Evolutionary conservation across 53 echinoderm and acorn worm genomes (phyloP).

Genomic region (Holothuria leucospilota): DNA sequence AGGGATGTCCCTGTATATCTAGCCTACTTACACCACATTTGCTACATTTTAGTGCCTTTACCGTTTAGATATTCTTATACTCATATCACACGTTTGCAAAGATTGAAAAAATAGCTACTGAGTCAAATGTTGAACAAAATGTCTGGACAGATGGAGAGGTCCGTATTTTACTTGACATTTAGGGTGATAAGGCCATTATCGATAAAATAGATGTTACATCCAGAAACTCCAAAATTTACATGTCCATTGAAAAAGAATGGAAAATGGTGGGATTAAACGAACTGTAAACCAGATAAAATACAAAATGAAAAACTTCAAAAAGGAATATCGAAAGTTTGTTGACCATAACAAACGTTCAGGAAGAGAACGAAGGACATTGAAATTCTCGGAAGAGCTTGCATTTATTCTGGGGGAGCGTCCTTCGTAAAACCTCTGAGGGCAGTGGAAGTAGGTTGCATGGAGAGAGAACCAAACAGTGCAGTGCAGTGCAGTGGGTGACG

Average conservation of each 20-base stretch:
- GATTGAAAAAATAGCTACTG: too few relatives aligned
- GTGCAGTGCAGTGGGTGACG: too few relatives aligned
- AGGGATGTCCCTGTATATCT: too few relatives aligned
- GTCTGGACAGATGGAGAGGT: not conserved
- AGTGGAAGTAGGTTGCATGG: not conserved
- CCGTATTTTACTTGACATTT: not conserved
- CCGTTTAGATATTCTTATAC: too few relatives aligned
- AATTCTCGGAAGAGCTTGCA: not conserved
- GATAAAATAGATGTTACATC: not conserved
- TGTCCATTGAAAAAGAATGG: not conserved
- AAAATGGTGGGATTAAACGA: not conserved
- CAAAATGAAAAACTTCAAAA: constrained; percentile 13
- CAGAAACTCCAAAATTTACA: not conserved
- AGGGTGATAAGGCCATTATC: not conserved
- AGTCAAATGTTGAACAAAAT: not conserved
- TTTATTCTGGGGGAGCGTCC: not conserved
- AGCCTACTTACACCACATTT: too few relatives aligned
- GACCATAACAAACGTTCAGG: not conserved
- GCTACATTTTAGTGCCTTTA: too few relatives aligned
- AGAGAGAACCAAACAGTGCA: too few relatives aligned
- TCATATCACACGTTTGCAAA: too few relatives aligned
- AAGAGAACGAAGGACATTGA: not conserved
- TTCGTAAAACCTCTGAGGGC: not conserved
- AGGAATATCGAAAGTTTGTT: not conserved
- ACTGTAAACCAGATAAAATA: constrained; percentile 2